Base-by-base conservation (phyloP, 2,797 vertebrate species). In the Periophthalmus magnuspinnatus region DNA sequence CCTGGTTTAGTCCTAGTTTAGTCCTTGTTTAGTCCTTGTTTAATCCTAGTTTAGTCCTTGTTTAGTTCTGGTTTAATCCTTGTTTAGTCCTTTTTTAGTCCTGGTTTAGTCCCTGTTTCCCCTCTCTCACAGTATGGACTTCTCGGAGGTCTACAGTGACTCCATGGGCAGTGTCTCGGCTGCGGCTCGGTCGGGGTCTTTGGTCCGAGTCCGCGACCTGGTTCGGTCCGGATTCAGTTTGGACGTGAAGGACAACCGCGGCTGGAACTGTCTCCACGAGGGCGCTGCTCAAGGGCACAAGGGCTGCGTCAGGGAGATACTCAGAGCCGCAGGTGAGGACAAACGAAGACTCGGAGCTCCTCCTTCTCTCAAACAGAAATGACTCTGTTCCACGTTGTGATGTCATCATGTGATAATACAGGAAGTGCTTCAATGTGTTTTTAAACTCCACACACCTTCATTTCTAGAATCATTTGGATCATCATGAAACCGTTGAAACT, bases 251-350 rank as follows among this genome's bases (percentile, higher is more conserved):
- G 97, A 99, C 87, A 99, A 99, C 90, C 94, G 97, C 7, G 95
- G 97, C 9, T 99, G 97, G 97, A 90, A 88, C 70, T 92, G 97
- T 0, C 91, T 98, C 76, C 97, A 99, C 0, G 97, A 99, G 84
- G 96, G 97, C 0, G 95, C 96, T 0, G 95, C 94, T 0, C 91
- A 91, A 16, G 95, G 96, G 24, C 92, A 91, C 0, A 50, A 69
- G 1, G 90, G 84, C 11, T 98, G 96, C 76, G 92, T 95, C 68
- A 90, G 69, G 70, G 85, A 96, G 5, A 88, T 98, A 1, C 54
- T 98, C 75, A 72, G 56, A 32, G 84, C 89, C 10, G 76, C 87
- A 58, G 95, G 96, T 97, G 84, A 92, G 28, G n/a, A n/a, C n/a
- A n/a, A n/a, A n/a, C n/a, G n/a, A n/a, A n/a, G n/a, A n/a, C n/a